Evolutionary conservation across 2,113 vertebrate genomes (phyloP), one percentile per base, ranked within the genome.

Genomic region (Brachypodius melanocephalos): DNA sequence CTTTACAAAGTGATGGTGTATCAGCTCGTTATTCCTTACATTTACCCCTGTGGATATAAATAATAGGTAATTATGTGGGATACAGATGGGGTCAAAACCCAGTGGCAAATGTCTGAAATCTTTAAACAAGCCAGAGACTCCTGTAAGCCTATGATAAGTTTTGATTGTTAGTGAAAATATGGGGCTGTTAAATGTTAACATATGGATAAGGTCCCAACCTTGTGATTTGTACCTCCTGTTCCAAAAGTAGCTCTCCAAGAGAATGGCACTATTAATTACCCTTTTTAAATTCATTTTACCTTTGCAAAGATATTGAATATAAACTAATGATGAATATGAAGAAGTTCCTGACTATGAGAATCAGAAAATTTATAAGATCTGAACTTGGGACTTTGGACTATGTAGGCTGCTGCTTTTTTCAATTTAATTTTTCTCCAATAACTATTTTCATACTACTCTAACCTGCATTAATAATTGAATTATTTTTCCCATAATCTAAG

Each of bases 41-140:
- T 92, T 75, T 63, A 65, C 6, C 2, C 6, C 19, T 45, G 16
- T 57, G 51, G 74, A 21, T 85, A 26, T 40, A 82, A 77, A 48
- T 40, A 6, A 63, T 29, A 48, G n/a, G 12, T 28, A 65, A 28
- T 67, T 63, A 43, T 24, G 24, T 4, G 5, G 43, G 9, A 16
- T 43, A 79, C 36, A 76, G 7, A n/a, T 51, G 15, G 8, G 34
- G 15, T 21, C 14, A 79, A 66, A 82, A 59, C 5, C 1, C 20
- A n/a, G 16, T 0, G 0, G 21, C 21, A 75, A 82, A 48, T 21
- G 6, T 31, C 12, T 75, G 24, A 17, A 3, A 1, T 31, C 29
- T 81, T 66, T 62, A 58, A 87, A 71, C 15, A 13, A 52, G 20
- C 36, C 14, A 61, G 63, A 79, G 32, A 25, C 42, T 62, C 51